Conservation (phyloP, 2,113 vertebrate species). For the Atlantisia rogersi region DNA sequence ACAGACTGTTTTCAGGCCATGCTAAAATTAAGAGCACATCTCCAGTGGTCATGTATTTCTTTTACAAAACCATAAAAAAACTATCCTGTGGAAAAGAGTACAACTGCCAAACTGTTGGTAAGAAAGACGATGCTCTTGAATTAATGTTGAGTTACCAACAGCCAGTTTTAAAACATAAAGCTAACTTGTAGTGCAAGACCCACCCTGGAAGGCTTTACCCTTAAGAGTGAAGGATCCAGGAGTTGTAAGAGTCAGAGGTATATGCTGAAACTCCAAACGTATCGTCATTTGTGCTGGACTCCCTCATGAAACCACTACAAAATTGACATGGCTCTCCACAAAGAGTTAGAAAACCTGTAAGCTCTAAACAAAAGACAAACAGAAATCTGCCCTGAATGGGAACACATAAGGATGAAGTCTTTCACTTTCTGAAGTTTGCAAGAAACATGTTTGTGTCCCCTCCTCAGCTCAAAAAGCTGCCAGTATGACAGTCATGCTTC, state of each 20-base stretch:
- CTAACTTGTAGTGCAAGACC: not conserved
- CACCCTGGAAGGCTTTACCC: not conserved
- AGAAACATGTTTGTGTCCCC: not conserved
- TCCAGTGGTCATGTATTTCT: not conserved
- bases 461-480: not conserved
- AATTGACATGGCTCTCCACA: not conserved
- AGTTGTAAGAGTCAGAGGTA: not conserved
- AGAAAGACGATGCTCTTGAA: not conserved
- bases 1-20: not conserved
- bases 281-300: rapidly evolving
- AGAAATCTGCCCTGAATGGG: not conserved
- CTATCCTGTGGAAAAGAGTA: not conserved
- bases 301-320: not conserved
- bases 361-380: not conserved
- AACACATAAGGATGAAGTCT: not conserved
- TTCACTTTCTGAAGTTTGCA: not conserved
- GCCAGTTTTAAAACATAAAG: not conserved
- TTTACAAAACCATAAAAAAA: not conserved
- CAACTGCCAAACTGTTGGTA: not conserved
- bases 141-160: not conserved
- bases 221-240: not conserved
- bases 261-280: rapidly evolving
- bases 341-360: not conserved
- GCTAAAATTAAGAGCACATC: not conserved
- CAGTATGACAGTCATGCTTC: not conserved